Conservation (phyloP, 2,113 vertebrate genomes). For the Morone chrysops region DNA sequence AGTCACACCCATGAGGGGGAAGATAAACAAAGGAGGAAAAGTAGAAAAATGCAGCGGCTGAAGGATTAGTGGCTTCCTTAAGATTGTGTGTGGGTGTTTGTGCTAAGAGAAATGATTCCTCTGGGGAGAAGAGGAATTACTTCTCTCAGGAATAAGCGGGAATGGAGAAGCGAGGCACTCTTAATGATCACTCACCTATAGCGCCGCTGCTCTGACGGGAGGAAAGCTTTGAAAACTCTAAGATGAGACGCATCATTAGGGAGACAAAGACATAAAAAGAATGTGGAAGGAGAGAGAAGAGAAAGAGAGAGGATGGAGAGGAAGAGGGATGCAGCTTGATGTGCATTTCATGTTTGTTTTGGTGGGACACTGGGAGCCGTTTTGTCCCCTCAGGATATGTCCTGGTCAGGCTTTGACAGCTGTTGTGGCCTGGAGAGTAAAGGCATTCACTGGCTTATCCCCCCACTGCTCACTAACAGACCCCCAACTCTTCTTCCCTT, state of each 20-base stretch:
- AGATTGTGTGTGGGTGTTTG: slow-evolving; percentile 21
- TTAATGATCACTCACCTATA: slow-evolving; percentile 42
- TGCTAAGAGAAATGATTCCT: not conserved
- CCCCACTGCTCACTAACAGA: not conserved
- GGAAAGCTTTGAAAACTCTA: slow-evolving; percentile 17
- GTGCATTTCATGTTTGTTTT: slow-evolving; percentile 14
- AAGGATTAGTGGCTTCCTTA: not conserved
- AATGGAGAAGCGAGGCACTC: not conserved
- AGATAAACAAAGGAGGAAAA: not conserved
- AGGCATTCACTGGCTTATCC: slow-evolving; percentile 47
- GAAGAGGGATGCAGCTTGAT: not conserved
- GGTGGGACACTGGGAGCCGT: slow-evolving; percentile 11
- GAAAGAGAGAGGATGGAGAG: not conserved
- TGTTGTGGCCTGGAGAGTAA: slow-evolving; percentile 35
- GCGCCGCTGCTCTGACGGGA: not conserved
- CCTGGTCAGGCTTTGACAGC: slow-evolving; percentile 55
- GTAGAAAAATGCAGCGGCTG: too few species aligned
- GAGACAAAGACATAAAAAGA: not conserved
- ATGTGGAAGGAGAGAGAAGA: not conserved
- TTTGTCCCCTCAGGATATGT: slow-evolving; percentile 20
- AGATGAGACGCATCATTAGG: slow-evolving; percentile 16
- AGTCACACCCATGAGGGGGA: not conserved
- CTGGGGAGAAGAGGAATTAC: not conserved
- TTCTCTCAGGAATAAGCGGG: slow-evolving; percentile 7
- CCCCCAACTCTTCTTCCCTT: not conserved